phyloP scores from a whole-genome alignment of 2,888 invertebrate genomes.

The Ichneumoninae sp. region DNA sequence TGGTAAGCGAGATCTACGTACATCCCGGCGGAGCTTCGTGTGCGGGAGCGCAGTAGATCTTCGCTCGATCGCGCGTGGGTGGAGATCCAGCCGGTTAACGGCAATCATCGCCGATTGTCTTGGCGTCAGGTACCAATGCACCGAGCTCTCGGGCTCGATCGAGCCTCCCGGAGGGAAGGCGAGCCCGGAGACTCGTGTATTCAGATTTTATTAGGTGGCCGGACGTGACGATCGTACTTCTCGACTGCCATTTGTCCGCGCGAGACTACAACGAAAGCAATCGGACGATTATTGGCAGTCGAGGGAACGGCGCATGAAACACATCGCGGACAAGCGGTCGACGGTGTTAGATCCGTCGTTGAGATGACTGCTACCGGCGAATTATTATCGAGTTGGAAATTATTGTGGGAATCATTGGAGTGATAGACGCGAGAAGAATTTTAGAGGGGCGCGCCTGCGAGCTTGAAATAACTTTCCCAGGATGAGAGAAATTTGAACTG shows the following conservation, averaged over 20 bases:
- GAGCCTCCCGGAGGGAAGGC: not conserved
- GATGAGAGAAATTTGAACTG: not conserved
- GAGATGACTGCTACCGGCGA: not conserved
- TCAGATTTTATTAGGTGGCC: slow-evolving; percentile 77
- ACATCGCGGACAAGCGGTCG: not conserved
- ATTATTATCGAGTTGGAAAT: not conserved
- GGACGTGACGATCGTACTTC: slow-evolving; percentile 54
- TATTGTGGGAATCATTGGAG: slow-evolving; percentile 23
- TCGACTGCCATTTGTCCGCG: not conserved
- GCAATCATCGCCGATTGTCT: slow-evolving; percentile 80
- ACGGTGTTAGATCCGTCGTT: not conserved
- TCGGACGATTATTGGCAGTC: slow-evolving; percentile 8
- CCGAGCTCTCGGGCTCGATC: slow-evolving; percentile 15
- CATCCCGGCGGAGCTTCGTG: slow-evolving; percentile 16
- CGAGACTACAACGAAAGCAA: slow-evolving; percentile 31
- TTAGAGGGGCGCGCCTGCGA: not conserved
- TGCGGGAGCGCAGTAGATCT: slow-evolving; percentile 59
- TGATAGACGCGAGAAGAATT: not conserved
- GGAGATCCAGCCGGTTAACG: slow-evolving; percentile 67
- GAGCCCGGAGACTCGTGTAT: slow-evolving; percentile 67
- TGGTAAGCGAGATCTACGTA: slow-evolving; percentile 9
- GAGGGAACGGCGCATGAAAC: not conserved
- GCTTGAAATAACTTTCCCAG: slow-evolving; percentile 14
- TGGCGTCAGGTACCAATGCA: slow-evolving; percentile 73
- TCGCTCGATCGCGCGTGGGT: slow-evolving; percentile 66